A percentile compares a stretch with the other conserved stretches of the same genome.
These are phyloP conservation scores for Halcyon chelicuti DNA, from an alignment of 2,797 vertebrate species.

Conservation along the genomic window DNA sequence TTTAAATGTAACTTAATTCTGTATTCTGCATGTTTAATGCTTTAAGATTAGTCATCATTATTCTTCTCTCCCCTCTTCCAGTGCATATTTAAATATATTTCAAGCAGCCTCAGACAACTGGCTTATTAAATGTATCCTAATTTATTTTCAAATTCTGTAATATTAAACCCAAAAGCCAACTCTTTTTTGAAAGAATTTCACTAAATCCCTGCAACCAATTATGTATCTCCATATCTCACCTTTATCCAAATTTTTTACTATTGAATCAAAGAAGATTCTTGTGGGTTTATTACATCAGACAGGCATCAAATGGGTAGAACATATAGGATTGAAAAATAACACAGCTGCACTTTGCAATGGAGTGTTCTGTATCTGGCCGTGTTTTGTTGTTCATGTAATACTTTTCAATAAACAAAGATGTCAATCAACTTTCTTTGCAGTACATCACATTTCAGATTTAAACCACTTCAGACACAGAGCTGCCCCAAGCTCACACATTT, in stretches of 20 bases:
- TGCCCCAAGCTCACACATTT: constrained; percentile 83
- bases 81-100: constrained; percentile 72
- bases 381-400: constrained; percentile 84
- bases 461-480: constrained; percentile 83
- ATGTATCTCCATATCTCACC: not conserved
- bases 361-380: constrained; percentile 71
- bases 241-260: constrained; percentile 74
- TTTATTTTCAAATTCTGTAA: constrained; percentile 70
- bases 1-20: constrained; percentile 81
- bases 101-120: constrained; percentile 54
- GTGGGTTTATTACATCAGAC: constrained; percentile 78
- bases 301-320: constrained; percentile 79
- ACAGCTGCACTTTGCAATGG: constrained; percentile 75
- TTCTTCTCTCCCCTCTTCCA: constrained; percentile 68
- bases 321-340: constrained; percentile 80
- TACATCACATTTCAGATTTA: constrained; percentile 83
- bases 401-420: constrained; percentile 87
- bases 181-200: not conserved
- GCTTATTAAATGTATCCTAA: constrained; percentile 70
- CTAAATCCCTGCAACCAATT: not conserved
- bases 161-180: not conserved
- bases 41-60: constrained; percentile 80
- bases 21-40: constrained; percentile 79
- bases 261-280: constrained; percentile 74
- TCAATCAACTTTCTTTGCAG: constrained; percentile 84